These are phyloP conservation scores for Netelia virgata DNA, from an alignment of 2,888 invertebrate genomes.

Conservation along the genomic window DNA sequence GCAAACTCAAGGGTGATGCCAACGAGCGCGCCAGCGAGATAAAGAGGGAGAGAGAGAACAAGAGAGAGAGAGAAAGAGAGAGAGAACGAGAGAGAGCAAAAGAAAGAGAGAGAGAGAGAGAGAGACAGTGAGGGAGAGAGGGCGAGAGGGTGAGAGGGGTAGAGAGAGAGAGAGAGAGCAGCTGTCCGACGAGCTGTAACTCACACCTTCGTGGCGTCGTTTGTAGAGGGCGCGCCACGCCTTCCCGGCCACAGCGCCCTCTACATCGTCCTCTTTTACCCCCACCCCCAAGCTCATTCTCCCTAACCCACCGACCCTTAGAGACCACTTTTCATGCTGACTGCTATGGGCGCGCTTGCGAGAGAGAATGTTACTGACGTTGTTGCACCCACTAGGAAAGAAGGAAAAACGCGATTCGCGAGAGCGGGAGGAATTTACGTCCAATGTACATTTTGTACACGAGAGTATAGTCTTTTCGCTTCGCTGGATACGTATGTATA, in stretches of 20 bases:
- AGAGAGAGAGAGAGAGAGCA: constrained; percentile 46
- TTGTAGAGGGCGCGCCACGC: constrained; percentile 43
- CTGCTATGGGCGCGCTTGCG: constrained; percentile 57
- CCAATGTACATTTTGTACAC: constrained; percentile 43
- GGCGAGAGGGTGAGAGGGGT: neutral
- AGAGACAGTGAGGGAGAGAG: constrained; percentile 8
- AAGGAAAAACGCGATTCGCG: constrained; percentile 30
- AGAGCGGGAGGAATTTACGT: constrained; percentile 72
- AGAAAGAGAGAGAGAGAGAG: constrained; percentile 15
- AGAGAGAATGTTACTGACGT: constrained; percentile 41
- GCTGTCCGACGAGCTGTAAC: constrained; percentile 70
- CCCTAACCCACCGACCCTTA: constrained; percentile 33
- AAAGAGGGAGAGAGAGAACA: constrained; percentile 18
- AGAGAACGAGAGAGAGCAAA: too few species aligned
- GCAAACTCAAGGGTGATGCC: constrained; percentile 68
- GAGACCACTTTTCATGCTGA: constrained; percentile 74
- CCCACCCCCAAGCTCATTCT: neutral
- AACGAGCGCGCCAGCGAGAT: constrained; percentile 17
- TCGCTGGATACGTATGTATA: constrained; percentile 38
- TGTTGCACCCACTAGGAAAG: constrained; percentile 44
- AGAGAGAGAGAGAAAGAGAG: too few species aligned
- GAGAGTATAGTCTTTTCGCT: constrained; percentile 24
- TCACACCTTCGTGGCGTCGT: constrained; percentile 65
- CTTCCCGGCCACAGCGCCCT: constrained; percentile 12
- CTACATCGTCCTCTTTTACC: neutral